Base-by-base conservation (phyloP, 2,797 vertebrate species). In the Leucoraja ocellata region DNA sequence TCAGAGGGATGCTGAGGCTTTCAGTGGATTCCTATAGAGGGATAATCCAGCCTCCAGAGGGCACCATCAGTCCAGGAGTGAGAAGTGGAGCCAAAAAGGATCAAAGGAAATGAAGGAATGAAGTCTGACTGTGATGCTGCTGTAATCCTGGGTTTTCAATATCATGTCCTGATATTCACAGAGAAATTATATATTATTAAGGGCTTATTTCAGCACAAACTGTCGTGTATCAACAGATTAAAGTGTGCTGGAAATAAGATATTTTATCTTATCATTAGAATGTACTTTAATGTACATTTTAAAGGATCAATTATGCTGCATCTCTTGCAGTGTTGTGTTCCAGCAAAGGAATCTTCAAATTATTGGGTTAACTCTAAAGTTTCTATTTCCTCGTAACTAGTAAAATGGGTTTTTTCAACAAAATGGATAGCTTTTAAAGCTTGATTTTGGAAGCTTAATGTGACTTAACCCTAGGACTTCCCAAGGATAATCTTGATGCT, bases 171-270 rank as follows among this genome's bases (percentile, higher is more conserved):
- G 93, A 94, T 95, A 95, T 94, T 95, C 93, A 94, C 80, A 93
- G 94, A 10, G 54, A 94, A 94, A 96, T 96, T 95, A 95, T 95
- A 96, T 94, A 95, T 96, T 96, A 96, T 96, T 96, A 96, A 96
- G 94, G 94, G 95, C 94, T 96, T 96, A 96, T 95, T 96, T 96
- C 94, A 95, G 93, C 94, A 93, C 94, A 94, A 94, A 95, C 94
- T 90, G 36, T 94, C 94, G 93, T 94, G 83, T 95, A 95, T 95
- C 95, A 94, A 95, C 95, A 96, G 95, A 96, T 96, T 96, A 96
- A 95, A 93, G 94, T 96, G 95, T 94, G 94, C 93, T 95, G 93
- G 77, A 94, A 96, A 93, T 95, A 94, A 95, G 13, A 95, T 95
- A 93, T 39, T 95, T 95, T 95, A 96, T 96, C 95, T 96, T 95